Evolutionary conservation across 2,797 vertebrate genomes (phyloP).

Genomic region (Myotis planiceps): DNA sequence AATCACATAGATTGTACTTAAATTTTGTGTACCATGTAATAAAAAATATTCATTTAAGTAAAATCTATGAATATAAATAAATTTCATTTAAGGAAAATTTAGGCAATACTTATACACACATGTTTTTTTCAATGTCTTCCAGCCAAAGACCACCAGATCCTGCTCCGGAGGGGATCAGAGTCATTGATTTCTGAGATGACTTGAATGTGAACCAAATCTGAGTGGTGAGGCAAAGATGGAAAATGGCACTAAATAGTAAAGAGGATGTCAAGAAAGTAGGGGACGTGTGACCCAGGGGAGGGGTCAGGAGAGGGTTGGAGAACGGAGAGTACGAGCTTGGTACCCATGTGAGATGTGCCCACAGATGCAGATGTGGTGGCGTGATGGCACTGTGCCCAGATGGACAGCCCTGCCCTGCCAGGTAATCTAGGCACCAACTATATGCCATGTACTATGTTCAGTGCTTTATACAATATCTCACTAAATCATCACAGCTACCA

Average conservation of each 20-base stretch:
- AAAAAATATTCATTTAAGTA: background rate
- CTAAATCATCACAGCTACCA: background rate
- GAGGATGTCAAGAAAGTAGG: background rate
- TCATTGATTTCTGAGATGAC: background rate
- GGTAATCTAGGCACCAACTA: fast-evolving
- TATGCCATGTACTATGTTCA: background rate
- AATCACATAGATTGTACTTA: no score
- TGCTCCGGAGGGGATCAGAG: background rate
- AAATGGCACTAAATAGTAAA: background rate
- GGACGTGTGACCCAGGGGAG: background rate
- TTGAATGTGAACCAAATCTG: background rate
- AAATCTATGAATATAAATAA: no score
- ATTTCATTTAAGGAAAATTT: no score
- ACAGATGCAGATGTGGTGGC: background rate
- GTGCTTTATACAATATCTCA: background rate
- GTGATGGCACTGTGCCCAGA: background rate
- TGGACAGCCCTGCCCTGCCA: background rate
- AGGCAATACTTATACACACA: no score
- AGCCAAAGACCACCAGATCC: background rate
- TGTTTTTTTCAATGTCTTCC: background rate
- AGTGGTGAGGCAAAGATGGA: background rate
- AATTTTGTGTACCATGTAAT: background rate
- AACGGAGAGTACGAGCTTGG: fast-evolving
- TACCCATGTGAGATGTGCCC: background rate
- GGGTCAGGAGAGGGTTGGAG: background rate